These are phyloP conservation scores for Rhinoraja longicauda DNA, from an alignment of 2,797 vertebrate species.

Conservation along the genomic window DNA sequence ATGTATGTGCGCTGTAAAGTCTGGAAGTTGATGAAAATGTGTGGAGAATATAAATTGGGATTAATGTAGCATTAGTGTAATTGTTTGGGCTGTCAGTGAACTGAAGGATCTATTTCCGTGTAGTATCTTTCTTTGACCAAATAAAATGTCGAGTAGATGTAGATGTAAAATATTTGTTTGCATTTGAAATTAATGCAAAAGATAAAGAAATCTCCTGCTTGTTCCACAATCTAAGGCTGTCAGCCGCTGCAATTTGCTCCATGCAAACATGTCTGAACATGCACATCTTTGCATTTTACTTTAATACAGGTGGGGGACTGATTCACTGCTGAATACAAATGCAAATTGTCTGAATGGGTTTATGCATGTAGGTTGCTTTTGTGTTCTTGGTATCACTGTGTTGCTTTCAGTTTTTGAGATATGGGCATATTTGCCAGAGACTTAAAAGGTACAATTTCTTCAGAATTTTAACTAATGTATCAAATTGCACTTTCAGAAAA, in stretches of 20 bases:
- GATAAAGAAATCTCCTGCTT: neutral
- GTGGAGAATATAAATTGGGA: too few relatives aligned
- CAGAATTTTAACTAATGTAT: neutral
- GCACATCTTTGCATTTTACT: neutral
- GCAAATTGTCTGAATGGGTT: neutral
- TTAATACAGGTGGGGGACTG: neutral
- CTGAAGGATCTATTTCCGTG: too few relatives aligned
- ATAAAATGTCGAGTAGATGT: neutral
- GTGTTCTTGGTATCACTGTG: neutral
- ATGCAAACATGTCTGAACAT: neutral
- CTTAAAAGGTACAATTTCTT: neutral
- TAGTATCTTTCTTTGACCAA: too few relatives aligned
- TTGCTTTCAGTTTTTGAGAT: neutral
- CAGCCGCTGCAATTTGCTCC: neutral
- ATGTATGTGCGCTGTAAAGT: too few relatives aligned
- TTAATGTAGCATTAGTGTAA: too few relatives aligned
- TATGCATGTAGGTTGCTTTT: neutral
- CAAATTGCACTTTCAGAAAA: neutral
- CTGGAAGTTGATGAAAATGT: too few relatives aligned
- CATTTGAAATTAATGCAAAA: slow-evolving; percentile 7
- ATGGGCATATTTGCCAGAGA: neutral
- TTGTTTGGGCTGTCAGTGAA: too few relatives aligned
- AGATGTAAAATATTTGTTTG: neutral
- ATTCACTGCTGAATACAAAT: neutral
- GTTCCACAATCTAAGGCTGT: neutral